Conservation (phyloP, 2,797 vertebrate species). For the Neostethus bicornis region DNA sequence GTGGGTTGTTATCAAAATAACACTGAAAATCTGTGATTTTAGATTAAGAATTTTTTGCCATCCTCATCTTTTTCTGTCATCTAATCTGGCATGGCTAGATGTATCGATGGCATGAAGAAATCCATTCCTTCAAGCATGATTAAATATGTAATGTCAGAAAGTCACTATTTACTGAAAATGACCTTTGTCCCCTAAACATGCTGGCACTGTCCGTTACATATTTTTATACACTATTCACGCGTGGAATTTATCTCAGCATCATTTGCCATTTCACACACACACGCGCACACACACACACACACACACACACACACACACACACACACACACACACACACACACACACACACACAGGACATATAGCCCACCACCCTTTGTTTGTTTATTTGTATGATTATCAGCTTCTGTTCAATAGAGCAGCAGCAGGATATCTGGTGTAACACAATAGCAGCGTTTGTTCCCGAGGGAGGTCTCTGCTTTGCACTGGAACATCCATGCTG, state of each 20-base stretch:
- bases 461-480: slow-evolving; percentile 44
- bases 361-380: slow-evolving; percentile 68
- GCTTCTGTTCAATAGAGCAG: slow-evolving; percentile 66
- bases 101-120: too few species aligned
- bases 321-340: slow-evolving; percentile 31
- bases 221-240: slow-evolving; percentile 15
- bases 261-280: slow-evolving; percentile 30
- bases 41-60: too few species aligned
- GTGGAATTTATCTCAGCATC: slow-evolving; percentile 6
- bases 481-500: slow-evolving; percentile 46
- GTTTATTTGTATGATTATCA: slow-evolving; percentile 75
- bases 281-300: slow-evolving; percentile 33
- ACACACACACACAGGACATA: slow-evolving; percentile 35
- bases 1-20: too few species aligned
- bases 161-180: too few species aligned
- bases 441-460: slow-evolving; percentile 71
- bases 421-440: slow-evolving; percentile 77
- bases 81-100: too few species aligned
- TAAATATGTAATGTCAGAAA: too few species aligned
- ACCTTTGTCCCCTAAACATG: too few species aligned
- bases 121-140: too few species aligned
- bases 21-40: too few species aligned
- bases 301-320: slow-evolving; percentile 31
- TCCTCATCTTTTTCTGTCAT: too few species aligned
- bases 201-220: too few species aligned